A percentile compares a stretch with the other conserved stretches of the same genome.
Evolutionary conservation across 2,113 vertebrate species (phyloP).

Genomic region (Meriones unguiculatus): DNA sequence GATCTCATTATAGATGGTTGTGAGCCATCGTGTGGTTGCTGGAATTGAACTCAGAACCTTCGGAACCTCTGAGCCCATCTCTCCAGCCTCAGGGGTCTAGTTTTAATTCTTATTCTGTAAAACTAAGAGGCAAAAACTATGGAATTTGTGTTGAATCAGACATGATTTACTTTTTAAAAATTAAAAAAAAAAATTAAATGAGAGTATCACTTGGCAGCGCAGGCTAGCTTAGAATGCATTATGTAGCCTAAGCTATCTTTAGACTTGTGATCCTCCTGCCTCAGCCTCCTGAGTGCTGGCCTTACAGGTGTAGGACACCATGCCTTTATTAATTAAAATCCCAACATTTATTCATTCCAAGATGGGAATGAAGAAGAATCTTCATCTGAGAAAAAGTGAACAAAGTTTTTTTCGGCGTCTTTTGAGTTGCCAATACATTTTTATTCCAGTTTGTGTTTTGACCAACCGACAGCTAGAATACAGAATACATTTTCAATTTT

Average conservation of each 20-base stretch:
- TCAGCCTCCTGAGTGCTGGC: not conserved
- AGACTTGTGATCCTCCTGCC: not conserved
- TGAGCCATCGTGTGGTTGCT: too few relatives aligned
- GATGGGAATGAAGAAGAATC: not conserved
- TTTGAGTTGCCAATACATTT: not conserved
- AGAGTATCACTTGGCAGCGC: not conserved
- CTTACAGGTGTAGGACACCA: not conserved
- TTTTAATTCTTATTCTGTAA: constrained; percentile 21
- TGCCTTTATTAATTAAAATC: not conserved
- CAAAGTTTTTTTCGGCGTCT: not conserved
- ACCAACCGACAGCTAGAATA: not conserved
- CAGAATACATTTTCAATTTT: not conserved
- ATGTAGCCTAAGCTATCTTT: not conserved
- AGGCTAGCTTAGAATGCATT: not conserved
- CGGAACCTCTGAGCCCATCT: too few relatives aligned
- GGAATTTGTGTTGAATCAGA: not conserved
- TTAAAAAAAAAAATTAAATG: not conserved
- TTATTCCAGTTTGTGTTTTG: constrained; percentile 1
- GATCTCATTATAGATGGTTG: too few relatives aligned
- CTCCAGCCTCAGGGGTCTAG: not conserved
- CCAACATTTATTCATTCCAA: not conserved
- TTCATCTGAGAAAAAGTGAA: not conserved
- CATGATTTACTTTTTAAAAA: not conserved
- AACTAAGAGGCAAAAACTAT: not conserved
- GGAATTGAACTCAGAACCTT: too few relatives aligned